phyloP scores from a whole-genome alignment of 2,113 vertebrate genomes.

The Pheucticus melanocephalus region DNA sequence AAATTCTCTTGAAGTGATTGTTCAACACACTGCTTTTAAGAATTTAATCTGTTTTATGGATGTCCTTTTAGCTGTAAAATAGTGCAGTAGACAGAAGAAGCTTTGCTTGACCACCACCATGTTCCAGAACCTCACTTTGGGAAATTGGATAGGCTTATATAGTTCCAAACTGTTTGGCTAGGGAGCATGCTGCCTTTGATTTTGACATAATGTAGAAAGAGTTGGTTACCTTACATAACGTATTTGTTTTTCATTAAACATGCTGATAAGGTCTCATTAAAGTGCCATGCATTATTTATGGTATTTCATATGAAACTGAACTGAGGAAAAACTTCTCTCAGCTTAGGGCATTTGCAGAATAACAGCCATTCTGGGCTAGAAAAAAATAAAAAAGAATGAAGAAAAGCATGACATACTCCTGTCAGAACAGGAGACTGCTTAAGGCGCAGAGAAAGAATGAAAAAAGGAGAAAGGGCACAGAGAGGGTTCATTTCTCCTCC shows the following conservation, averaged over 20 bases:
- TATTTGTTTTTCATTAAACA: constrained; percentile 79
- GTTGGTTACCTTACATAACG: constrained; percentile 58
- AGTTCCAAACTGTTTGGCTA: constrained; percentile 29
- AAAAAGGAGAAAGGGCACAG: not conserved
- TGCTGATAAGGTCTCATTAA: constrained; percentile 75
- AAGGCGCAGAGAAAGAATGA: constrained; percentile 40
- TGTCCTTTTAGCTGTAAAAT: not conserved
- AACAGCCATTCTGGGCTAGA: constrained; percentile 45
- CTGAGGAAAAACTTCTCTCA: constrained; percentile 44
- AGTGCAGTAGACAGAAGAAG: not conserved
- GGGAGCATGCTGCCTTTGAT: not conserved
- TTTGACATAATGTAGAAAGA: constrained; percentile 18
- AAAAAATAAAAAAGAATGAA: not conserved
- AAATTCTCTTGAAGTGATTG: not conserved
- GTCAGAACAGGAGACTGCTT: constrained; percentile 51
- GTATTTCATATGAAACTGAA: constrained; percentile 68
- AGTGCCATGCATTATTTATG: constrained; percentile 74
- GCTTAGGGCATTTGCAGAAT: constrained; percentile 38
- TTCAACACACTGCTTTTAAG: not conserved
- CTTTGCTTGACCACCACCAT: not conserved
- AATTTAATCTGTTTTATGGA: constrained; percentile 7
- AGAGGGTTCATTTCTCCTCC: constrained; percentile 14
- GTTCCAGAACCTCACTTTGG: constrained; percentile 50
- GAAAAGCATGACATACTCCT: constrained; percentile 26
- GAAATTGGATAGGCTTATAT: not conserved